These are phyloP conservation scores for Bradysia coprophila DNA, from an alignment of 1,140 invertebrate genomes.

Conservation along the genomic window DNA sequence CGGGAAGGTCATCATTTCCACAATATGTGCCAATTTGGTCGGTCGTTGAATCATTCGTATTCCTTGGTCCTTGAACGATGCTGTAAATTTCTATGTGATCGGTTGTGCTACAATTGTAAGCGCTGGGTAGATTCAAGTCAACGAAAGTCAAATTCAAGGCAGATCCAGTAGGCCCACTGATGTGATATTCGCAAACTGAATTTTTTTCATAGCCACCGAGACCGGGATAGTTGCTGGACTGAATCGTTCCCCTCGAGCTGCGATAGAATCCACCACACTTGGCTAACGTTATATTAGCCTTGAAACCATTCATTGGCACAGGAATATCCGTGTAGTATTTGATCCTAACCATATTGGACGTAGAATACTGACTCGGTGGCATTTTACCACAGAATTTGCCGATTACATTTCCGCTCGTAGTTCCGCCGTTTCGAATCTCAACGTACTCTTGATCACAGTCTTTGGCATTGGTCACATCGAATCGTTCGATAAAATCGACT, in stretches of 20 bases:
- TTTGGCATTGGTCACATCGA: conserved; percentile 37
- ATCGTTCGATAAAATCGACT: conserved; percentile 53
- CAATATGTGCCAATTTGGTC: conserved; percentile 5
- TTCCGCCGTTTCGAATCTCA: conserved; percentile 60
- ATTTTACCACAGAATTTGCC: conserved; percentile 39
- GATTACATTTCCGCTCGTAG: conserved; percentile 36
- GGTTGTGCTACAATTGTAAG: neutral
- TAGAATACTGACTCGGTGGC: conserved; percentile 38
- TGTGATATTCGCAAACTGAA: conserved; percentile 33
- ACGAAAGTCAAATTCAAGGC: conserved; percentile 29
- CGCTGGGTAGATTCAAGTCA: conserved; percentile 22
- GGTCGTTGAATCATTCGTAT: conserved; percentile 4
- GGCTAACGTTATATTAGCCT: conserved; percentile 46
- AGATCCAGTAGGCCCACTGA: conserved; percentile 28
- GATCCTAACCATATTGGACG: conserved; percentile 46
- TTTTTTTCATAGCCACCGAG: conserved; percentile 23
- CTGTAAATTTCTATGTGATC: conserved; percentile 4
- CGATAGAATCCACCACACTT: conserved; percentile 36
- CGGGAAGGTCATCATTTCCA: conserved; percentile 6
- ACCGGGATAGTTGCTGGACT: conserved; percentile 33
- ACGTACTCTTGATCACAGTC: conserved; percentile 49
- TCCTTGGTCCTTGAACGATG: conserved; percentile 27
- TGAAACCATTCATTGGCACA: conserved; percentile 59
- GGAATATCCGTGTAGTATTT: conserved; percentile 48
- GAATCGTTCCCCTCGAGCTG: conserved; percentile 14